These are phyloP conservation scores for Schizopygopsis malacanthus DNA, from an alignment of 2,797 vertebrate species.

Conservation along the genomic window DNA sequence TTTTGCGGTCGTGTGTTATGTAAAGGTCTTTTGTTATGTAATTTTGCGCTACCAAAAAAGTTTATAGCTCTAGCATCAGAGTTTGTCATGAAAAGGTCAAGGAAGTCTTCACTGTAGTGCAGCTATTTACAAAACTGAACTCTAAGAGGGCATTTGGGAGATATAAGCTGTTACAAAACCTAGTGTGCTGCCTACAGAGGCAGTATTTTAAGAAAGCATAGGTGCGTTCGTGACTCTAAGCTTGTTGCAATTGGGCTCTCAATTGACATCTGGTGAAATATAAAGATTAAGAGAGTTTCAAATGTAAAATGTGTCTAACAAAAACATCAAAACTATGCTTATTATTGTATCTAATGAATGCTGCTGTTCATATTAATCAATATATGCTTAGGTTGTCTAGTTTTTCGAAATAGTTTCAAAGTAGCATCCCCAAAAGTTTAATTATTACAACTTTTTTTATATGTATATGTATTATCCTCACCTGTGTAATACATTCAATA, in stretches of 20 bases:
- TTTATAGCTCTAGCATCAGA: background rate
- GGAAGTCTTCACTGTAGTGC: background rate
- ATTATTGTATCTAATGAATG: background rate
- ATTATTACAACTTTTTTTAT: background rate
- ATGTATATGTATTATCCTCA: background rate
- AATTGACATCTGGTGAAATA: background rate
- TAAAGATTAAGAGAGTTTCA: background rate
- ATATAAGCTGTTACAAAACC: background rate
- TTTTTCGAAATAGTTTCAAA: background rate
- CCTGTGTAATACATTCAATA: background rate
- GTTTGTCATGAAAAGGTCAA: background rate
- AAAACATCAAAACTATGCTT: background rate
- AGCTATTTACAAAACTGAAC: conserved; percentile 6
- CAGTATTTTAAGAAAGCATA: conserved; percentile 7
- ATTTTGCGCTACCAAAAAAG: background rate
- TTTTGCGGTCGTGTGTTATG: background rate
- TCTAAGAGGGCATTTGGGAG: background rate
- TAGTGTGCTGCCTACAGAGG: conserved; percentile 5
- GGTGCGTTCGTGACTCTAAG: background rate
- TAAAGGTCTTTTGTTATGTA: conserved; percentile 12
- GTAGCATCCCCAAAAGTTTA: background rate
- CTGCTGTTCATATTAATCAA: background rate
- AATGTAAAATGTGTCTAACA: background rate
- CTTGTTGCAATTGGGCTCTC: background rate
- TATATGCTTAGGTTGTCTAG: background rate